Percentiles rank a stretch among this genome's conserved stretches.
phyloP scores from a whole-genome alignment of 92 coral and sea anemone species.

The Zoanthus solanderi region DNA sequence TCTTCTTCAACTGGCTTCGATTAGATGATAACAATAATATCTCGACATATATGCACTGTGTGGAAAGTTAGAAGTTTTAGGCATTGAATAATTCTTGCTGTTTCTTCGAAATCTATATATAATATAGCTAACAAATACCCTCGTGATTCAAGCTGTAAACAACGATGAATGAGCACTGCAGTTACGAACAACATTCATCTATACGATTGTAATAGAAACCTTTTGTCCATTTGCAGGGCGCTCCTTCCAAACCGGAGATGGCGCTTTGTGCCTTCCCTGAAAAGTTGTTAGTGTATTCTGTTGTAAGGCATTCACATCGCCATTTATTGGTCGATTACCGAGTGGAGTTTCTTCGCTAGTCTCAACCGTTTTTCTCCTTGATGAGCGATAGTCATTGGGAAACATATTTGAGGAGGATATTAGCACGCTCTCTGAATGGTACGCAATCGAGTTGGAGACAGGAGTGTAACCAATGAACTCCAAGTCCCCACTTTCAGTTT shows the following conservation, averaged over 20 bases:
- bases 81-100: background rate
- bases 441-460: conserved; percentile 42
- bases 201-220: conserved; percentile 48
- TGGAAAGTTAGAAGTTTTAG: background rate
- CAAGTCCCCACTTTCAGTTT: conserved; percentile 66
- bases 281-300: conserved; percentile 59
- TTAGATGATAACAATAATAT: too few species aligned
- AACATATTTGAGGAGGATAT: conserved; percentile 65
- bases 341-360: conserved; percentile 54
- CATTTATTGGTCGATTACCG: conserved; percentile 92
- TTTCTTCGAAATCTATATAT: background rate
- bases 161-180: background rate
- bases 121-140: background rate
- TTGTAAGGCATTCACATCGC: conserved; percentile 85
- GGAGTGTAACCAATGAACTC: conserved; percentile 55
- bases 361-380: conserved; percentile 66
- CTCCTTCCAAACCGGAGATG: conserved; percentile 90
- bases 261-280: conserved; percentile 62
- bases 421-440: conserved; percentile 86
- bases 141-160: background rate
- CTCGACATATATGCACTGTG: too few species aligned
- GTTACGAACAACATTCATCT: conserved; percentile 7
- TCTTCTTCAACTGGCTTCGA: too few species aligned
- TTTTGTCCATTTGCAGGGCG: conserved; percentile 60
- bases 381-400: conserved; percentile 51